Percentiles rank a stretch among this genome's conserved stretches.
phyloP scores from a whole-genome alignment of 2,888 invertebrate genomes.

The Lasioglossum lativentre region DNA sequence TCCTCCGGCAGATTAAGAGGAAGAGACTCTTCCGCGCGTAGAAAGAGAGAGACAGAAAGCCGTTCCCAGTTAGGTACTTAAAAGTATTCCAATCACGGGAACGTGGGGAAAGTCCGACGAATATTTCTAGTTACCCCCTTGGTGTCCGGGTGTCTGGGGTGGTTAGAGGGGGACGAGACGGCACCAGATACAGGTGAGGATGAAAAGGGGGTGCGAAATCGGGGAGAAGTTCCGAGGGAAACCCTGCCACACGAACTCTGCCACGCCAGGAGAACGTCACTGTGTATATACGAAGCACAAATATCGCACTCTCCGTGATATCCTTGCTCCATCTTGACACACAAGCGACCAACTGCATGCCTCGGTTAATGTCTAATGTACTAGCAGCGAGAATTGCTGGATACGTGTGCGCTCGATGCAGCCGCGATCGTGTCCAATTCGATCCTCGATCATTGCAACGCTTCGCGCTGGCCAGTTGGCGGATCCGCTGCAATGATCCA shows the following conservation, averaged over 20 bases:
- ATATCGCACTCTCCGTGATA: conserved; percentile 60
- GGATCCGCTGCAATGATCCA: conserved; percentile 72
- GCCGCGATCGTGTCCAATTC: conserved; percentile 59
- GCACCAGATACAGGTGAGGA: conserved; percentile 23
- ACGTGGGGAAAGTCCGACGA: conserved; percentile 68
- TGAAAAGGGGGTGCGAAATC: conserved; percentile 34
- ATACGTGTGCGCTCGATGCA: conserved; percentile 52
- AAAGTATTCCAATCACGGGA: conserved; percentile 79
- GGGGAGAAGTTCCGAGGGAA: conserved; percentile 27
- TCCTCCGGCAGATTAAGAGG: conserved; percentile 76
- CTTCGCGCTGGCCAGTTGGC: conserved; percentile 76
- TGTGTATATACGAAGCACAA: conserved; percentile 43
- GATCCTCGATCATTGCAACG: conserved; percentile 68
- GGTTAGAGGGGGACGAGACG: conserved; percentile 10
- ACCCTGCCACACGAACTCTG: not conserved
- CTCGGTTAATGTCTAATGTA: conserved; percentile 54
- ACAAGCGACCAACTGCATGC: conserved; percentile 68
- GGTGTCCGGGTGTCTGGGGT: conserved; percentile 34
- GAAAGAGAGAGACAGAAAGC: conserved; percentile 41
- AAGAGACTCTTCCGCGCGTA: conserved; percentile 62
- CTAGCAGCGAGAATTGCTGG: conserved; percentile 40
- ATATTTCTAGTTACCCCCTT: conserved; percentile 69
- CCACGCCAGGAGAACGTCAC: conserved; percentile 8
- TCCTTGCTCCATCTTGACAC: conserved; percentile 74
- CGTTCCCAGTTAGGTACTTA: conserved; percentile 70